Conservation (phyloP, 2,113 vertebrate species). For the Boleophthalmus pectinirostris region DNA sequence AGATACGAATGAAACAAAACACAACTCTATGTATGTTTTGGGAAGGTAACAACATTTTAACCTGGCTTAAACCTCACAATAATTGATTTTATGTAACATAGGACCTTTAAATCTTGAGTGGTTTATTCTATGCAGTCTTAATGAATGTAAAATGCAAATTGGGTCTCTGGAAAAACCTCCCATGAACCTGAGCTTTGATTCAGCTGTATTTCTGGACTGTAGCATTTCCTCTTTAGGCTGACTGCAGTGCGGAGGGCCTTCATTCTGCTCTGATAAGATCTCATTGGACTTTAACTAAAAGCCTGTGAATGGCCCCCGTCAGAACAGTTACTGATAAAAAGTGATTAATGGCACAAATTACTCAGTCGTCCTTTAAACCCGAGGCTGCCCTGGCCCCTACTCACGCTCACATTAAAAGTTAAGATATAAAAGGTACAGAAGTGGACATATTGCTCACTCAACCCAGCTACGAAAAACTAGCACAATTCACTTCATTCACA, state of each 20-base stretch:
- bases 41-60: too few relatives aligned
- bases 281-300: conserved; percentile 30
- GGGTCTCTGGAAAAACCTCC: conserved; percentile 7
- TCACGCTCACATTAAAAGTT: neutral
- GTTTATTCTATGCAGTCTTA: neutral
- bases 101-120: neutral
- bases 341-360: conserved; percentile 28
- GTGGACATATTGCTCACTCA: conserved; percentile 10
- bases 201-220: neutral
- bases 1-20: too few relatives aligned
- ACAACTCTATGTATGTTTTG: too few relatives aligned
- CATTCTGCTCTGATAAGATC: conserved; percentile 18
- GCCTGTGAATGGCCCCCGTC: conserved; percentile 13
- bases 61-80: too few relatives aligned
- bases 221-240: conserved; percentile 4
- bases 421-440: neutral
- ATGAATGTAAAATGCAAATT: neutral
- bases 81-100: too few relatives aligned
- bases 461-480: conserved; percentile 45
- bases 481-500: conserved; percentile 27
- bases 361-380: conserved; percentile 10
- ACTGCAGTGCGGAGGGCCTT: neutral
- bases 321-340: conserved; percentile 14
- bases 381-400: neutral
- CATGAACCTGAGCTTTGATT: neutral